Conservation (phyloP, 2,888 invertebrate species). For the Gryllus longicercus region DNA sequence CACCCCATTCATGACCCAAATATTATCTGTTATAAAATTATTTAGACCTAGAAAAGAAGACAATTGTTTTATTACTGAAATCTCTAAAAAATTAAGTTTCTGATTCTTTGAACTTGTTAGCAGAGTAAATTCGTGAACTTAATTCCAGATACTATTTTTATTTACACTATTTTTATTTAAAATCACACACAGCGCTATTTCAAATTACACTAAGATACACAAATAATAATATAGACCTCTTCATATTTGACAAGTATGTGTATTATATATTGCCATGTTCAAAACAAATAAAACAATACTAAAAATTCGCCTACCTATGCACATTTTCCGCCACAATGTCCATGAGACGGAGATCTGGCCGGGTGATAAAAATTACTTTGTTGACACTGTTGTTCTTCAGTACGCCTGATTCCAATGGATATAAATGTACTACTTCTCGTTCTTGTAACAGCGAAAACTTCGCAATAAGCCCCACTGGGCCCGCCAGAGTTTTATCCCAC, state of each 20-base stretch:
- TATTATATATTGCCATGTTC: no score
- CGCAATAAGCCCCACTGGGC: constrained; percentile 81
- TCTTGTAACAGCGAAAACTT: constrained; percentile 74
- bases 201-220: no score
- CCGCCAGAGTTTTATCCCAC: constrained; percentile 84
- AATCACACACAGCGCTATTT: not conserved
- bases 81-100: no score
- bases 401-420: constrained; percentile 66
- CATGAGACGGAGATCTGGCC: constrained; percentile 79
- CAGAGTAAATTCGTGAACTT: not conserved
- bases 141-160: not conserved
- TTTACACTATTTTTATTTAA: not conserved
- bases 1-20: no score
- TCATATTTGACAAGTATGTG: no score
- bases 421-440: constrained; percentile 81
- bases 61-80: no score
- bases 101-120: no score
- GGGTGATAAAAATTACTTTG: constrained; percentile 83
- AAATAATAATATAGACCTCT: no score
- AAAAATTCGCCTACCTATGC: constrained; percentile 48
- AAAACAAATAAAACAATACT: no score
- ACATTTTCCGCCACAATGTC: constrained; percentile 77
- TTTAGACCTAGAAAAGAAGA: no score
- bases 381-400: constrained; percentile 68
- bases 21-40: no score